Percentiles rank a stretch among this genome's conserved stretches.
Conservation (phyloP, 2,113 vertebrate species). For the Podarcis raffonei region DNA sequence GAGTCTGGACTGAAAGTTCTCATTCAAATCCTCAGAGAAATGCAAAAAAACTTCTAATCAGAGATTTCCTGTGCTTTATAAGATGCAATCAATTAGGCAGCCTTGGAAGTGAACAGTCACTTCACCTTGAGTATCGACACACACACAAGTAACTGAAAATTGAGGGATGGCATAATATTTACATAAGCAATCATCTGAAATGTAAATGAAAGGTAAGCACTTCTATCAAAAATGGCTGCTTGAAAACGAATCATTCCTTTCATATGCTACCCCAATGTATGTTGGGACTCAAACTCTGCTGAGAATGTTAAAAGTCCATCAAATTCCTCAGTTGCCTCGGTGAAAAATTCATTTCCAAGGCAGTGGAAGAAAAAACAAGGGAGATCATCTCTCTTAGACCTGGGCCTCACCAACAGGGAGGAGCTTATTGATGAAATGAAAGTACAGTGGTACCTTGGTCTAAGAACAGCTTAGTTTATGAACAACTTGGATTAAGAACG, state of each 20-base stretch:
- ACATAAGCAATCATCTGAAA: neutral
- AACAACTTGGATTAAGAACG: no score
- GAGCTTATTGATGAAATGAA: no score
- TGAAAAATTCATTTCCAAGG: no score
- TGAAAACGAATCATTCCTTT: neutral
- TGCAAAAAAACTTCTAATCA: neutral
- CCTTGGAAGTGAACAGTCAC: neutral
- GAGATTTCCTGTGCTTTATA: neutral
- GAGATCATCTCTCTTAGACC: no score
- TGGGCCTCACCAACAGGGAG: no score
- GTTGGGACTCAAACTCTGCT: no score
- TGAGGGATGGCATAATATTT: neutral
- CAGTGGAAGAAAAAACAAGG: no score
- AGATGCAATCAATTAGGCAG: neutral
- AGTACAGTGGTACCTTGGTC: no score
- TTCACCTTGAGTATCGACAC: neutral
- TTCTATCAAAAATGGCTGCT: neutral
- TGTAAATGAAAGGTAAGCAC: conserved; percentile 21
- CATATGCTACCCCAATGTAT: neutral
- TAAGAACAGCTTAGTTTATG: no score
- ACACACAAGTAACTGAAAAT: neutral
- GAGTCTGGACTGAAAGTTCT: conserved; percentile 36
- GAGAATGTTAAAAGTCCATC: no score
- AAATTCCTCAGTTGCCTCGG: no score
- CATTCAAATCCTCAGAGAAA: neutral